Evolutionary conservation across 2,888 invertebrate genomes (phyloP).

Genomic region (Asteroscopus sphinx): DNA sequence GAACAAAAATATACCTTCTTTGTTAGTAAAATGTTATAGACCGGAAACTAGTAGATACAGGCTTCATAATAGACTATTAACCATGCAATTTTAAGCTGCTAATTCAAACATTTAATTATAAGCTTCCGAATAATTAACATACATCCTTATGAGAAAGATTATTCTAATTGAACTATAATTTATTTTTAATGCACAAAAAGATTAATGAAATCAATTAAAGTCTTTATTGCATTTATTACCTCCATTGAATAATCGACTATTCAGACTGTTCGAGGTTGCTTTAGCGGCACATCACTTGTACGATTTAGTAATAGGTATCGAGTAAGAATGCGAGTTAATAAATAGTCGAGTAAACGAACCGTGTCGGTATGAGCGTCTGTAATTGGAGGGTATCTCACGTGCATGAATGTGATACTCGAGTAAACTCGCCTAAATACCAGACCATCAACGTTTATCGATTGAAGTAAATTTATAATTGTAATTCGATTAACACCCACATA

Average conservation of each 20-base stretch:
- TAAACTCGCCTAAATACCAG: conserved; percentile 27
- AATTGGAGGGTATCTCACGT: conserved; percentile 48
- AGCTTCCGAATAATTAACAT: conserved; percentile 22
- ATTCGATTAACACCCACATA: conserved; percentile 48
- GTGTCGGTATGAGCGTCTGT: conserved; percentile 45
- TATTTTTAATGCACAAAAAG: conserved; percentile 1
- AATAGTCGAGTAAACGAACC: conserved; percentile 52
- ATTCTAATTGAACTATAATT: conserved; percentile 5
- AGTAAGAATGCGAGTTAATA: conserved; percentile 48
- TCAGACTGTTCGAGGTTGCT: conserved; percentile 4
- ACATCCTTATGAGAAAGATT: not conserved
- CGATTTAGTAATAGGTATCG: conserved; percentile 26
- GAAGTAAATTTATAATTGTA: conserved; percentile 49
- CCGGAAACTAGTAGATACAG: conserved; percentile 25
- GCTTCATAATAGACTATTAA: conserved; percentile 16
- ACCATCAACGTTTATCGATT: conserved; percentile 47
- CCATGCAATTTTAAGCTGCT: conserved; percentile 5
- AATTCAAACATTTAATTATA: not conserved
- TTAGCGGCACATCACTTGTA: conserved; percentile 39
- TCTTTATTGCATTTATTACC: conserved; percentile 15
- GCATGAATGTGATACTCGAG: conserved; percentile 25
- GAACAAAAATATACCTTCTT: conserved; percentile 22
- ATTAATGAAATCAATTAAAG: conserved; percentile 26
- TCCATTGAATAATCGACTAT: conserved; percentile 27
- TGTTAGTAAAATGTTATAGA: conserved; percentile 19